Conservation (phyloP, 2,888 invertebrate species). For the Ennomos erosarius region DNA sequence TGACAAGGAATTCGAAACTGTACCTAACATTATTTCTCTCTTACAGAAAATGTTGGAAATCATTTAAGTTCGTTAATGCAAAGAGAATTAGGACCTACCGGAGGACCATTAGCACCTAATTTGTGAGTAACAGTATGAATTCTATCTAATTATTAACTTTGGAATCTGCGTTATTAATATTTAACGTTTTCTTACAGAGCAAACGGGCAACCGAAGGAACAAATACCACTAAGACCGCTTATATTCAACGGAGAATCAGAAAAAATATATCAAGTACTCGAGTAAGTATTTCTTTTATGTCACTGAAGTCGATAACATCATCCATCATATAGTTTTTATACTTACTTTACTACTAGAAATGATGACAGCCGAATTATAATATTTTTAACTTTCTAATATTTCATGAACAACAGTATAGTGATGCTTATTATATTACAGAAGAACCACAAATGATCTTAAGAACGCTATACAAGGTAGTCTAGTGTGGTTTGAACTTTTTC, state of each 20-base stretch:
- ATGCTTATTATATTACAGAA: constrained; percentile 76
- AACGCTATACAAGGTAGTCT: constrained; percentile 82
- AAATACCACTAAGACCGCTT: constrained; percentile 91
- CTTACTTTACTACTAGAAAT: not conserved
- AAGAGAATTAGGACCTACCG: constrained; percentile 72
- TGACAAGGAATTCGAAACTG: not conserved
- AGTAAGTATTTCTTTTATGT: constrained; percentile 84
- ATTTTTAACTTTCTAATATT: constrained; percentile 23
- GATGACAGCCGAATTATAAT: not conserved
- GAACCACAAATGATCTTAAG: constrained; percentile 83
- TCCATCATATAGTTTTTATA: constrained; percentile 37
- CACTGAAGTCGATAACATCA: constrained; percentile 34
- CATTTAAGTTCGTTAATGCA: constrained; percentile 83
- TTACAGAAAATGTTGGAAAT: constrained; percentile 74
- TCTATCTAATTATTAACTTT: not conserved
- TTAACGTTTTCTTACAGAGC: constrained; percentile 57
- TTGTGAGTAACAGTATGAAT: constrained; percentile 59
- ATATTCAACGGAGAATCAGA: constrained; percentile 88
- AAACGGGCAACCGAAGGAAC: constrained; percentile 86
- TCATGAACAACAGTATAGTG: constrained; percentile 32
- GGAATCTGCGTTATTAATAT: not conserved
- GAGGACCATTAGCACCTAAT: constrained; percentile 70
- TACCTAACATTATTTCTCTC: not conserved
- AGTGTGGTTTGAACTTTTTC: constrained; percentile 63
- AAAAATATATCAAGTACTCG: constrained; percentile 88